Conservation (phyloP, 2,888 invertebrate genomes). For the Pseudeuparius sepicola region DNA sequence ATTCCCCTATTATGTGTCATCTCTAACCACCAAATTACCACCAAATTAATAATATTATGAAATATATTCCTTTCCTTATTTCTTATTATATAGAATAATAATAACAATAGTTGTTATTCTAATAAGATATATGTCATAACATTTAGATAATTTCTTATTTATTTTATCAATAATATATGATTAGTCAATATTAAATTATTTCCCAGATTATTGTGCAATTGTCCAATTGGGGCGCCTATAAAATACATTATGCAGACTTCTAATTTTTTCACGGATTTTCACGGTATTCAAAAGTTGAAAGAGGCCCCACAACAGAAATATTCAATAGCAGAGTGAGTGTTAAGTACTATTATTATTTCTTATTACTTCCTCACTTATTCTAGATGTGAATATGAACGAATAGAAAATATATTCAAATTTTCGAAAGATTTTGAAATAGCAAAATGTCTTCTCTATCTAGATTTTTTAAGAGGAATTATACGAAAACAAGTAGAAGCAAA, state of each 20-base stretch:
- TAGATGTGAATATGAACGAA: slow-evolving; percentile 26
- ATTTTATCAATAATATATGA: too few species aligned
- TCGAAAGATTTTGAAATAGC: slow-evolving; percentile 19
- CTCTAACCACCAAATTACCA: too few species aligned
- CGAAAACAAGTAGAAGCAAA: slow-evolving; percentile 21
- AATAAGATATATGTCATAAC: too few species aligned
- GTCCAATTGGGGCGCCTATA: too few species aligned
- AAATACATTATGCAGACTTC: too few species aligned
- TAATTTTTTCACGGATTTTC: slow-evolving; percentile 29
- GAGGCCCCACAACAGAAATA: slow-evolving; percentile 17
- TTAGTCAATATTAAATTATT: too few species aligned
- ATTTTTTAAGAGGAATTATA: slow-evolving; percentile 23
- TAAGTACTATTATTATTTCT: slow-evolving; percentile 3
- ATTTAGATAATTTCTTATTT: too few species aligned
- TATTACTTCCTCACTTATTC: slow-evolving; percentile 10
- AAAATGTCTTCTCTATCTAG: slow-evolving; percentile 24
- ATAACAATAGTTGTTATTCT: too few species aligned
- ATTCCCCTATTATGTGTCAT: not conserved
- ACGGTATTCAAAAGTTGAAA: slow-evolving; percentile 26
- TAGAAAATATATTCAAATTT: slow-evolving; percentile 25
- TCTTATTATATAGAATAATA: not conserved
- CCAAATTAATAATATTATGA: slow-evolving; percentile 1
- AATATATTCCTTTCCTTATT: not conserved
- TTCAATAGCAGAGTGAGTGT: slow-evolving; percentile 25
- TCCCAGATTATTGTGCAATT: too few species aligned